These are phyloP conservation scores for Pseudomyrmex concolor DNA, from an alignment of 1,140 invertebrate genomes.

Conservation along the genomic window DNA sequence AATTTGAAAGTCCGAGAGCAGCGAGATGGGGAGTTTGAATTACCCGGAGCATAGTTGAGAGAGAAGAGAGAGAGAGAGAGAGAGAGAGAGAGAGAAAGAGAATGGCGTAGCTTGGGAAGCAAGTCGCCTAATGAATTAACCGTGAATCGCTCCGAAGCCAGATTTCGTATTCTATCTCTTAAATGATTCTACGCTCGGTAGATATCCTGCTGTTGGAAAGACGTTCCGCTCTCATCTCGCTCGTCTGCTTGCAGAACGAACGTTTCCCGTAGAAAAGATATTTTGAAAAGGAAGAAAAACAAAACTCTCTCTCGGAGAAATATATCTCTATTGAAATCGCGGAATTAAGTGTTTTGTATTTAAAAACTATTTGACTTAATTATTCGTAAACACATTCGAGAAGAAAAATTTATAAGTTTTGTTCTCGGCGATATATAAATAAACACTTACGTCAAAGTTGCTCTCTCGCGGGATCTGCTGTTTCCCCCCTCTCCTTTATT, in stretches of 20 bases:
- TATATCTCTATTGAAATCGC: neutral
- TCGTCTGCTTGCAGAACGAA: neutral
- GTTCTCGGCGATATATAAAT: no score
- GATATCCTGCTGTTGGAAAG: neutral
- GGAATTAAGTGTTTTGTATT: neutral
- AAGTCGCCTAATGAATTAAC: slow-evolving; percentile 35
- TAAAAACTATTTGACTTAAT: neutral
- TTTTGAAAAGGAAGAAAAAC: neutral
- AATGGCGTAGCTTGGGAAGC: slow-evolving; percentile 2
- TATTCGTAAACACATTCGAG: no score
- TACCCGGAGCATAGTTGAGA: neutral
- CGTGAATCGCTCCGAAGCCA: slow-evolving; percentile 5
- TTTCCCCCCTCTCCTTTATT: neutral
- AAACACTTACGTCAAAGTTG: no score
- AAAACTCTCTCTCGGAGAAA: neutral
- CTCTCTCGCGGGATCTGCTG: no score
- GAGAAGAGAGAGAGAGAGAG: no score
- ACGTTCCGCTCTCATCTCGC: neutral
- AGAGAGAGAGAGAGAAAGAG: neutral
- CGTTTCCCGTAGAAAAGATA: neutral
- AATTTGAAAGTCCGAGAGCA: slow-evolving; percentile 48
- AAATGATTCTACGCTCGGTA: neutral
- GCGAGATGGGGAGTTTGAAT: slow-evolving; percentile 34
- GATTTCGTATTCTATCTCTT: slow-evolving; percentile 4
- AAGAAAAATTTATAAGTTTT: no score